A percentile compares a stretch with the other conserved stretches of the same genome.
phyloP scores from a whole-genome alignment of 2,797 vertebrate genomes.

The Sebastes hubbsi region DNA sequence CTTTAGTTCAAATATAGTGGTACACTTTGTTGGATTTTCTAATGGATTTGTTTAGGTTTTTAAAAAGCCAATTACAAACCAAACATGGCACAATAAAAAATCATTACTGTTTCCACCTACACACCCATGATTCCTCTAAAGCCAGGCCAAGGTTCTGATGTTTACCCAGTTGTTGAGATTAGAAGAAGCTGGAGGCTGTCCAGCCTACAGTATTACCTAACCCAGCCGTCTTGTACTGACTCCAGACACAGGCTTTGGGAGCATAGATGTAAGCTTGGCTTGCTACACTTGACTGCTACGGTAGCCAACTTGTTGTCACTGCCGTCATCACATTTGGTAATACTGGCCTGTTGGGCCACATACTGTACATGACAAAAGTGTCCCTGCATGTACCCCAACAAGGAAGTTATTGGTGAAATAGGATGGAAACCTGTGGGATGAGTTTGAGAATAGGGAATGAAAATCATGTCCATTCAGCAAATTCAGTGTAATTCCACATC shows the following conservation, averaged over 20 bases:
- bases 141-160: not conserved
- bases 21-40: not conserved
- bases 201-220: constrained; percentile 43
- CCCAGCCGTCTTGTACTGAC: constrained; percentile 11
- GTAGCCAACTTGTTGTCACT: constrained; percentile 15
- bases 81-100: not conserved
- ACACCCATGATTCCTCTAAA: not conserved
- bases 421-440: not conserved
- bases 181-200: constrained; percentile 28
- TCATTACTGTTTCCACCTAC: not conserved
- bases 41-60: not conserved
- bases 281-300: not conserved
- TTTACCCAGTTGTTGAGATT: constrained; percentile 28
- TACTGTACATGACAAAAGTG: not conserved
- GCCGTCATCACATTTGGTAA: not conserved
- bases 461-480: not conserved
- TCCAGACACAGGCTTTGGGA: constrained; percentile 37
- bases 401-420: not conserved
- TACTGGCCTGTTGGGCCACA: not conserved
- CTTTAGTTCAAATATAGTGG: not conserved
- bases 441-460: not conserved
- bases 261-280: constrained; percentile 2
- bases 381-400: not conserved
- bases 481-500: not conserved
- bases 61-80: not conserved